Evolutionary conservation across 2,113 vertebrate species (phyloP), one percentile per base, ranked within the genome.

Genomic region (Sarotherodon lohbergeri): DNA sequence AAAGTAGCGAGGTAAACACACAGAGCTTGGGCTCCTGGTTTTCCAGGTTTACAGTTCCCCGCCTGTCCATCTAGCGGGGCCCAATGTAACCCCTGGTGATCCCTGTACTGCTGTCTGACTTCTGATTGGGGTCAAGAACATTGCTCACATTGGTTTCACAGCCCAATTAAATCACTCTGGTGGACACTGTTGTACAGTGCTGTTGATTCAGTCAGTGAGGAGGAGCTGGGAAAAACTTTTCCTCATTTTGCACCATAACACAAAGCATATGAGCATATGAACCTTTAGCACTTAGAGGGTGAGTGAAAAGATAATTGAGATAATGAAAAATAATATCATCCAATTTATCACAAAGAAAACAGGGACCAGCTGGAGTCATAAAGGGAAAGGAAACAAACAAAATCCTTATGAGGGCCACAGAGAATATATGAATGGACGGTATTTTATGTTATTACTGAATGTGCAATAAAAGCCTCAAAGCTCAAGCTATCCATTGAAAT

Each of bases 21-120:
- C 81, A 76, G 66, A 90, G 83, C 83, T 83, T 14, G 68, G 71
- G 93, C 94, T 95, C 93, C 94, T 80, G 91, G 90, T 95, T 84
- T 93, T 95, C 85, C 80, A 89, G 86, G 88, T 94, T 94, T 95
- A 90, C 89, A 83, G 87, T 91, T 94, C 92, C 91, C 93, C 73
- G 29, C 85, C 83, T 88, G 90, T 92, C 91, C 87, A 83, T 94
- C 86, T 88, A 76, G 16, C 82, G 78, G 83, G 91, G 86, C 90
- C 87, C 34, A 7, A 1, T 48, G 85, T 78, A 83, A 85, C 93
- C 93, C 83, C 90, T 71, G 59, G 84, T 86, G 89, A 92, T 86
- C 83, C 29, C 78, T 6, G 29, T 66, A 84, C 83, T 73, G 87
- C 91, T 86, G 84, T 86, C 88, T 92, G 92, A 91, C 91, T 92